Percentiles rank a stretch among this genome's conserved stretches.
Evolutionary conservation across 2,113 vertebrate genomes (phyloP).

Genomic region (Sphaerodactylus townsendi): DNA sequence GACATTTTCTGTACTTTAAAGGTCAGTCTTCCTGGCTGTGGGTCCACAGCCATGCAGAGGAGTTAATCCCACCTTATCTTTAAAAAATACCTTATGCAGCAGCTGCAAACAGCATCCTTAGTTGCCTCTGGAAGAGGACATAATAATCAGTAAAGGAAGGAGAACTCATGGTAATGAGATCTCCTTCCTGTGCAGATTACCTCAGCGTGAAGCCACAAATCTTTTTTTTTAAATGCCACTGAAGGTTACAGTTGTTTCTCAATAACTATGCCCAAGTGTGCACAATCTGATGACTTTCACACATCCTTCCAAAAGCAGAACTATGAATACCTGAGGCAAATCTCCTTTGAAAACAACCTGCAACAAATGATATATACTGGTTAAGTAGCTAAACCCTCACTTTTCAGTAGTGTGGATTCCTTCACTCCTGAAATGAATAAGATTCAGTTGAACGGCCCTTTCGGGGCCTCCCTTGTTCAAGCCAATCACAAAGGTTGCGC

Average conservation of each 20-base stretch:
- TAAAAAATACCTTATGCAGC: slow-evolving; percentile 49
- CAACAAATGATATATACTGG: not conserved
- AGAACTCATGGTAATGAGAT: slow-evolving; percentile 47
- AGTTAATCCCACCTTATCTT: slow-evolving; percentile 36
- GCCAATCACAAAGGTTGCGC: not conserved
- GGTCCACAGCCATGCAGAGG: slow-evolving; percentile 17
- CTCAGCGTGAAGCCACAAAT: slow-evolving; percentile 40
- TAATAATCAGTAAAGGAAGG: slow-evolving; percentile 51
- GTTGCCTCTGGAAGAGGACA: slow-evolving; percentile 47
- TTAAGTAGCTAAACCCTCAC: not conserved
- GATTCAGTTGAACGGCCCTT: not conserved
- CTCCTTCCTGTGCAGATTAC: slow-evolving; percentile 53
- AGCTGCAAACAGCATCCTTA: slow-evolving; percentile 30
- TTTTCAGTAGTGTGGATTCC: not conserved
- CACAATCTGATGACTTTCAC: slow-evolving; percentile 34
- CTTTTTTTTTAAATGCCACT: slow-evolving; percentile 29
- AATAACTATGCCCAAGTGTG: slow-evolving; percentile 37
- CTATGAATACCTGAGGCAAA: slow-evolving; percentile 12
- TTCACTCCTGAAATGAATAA: not conserved
- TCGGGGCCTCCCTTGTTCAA: not conserved
- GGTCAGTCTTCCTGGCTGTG: not conserved
- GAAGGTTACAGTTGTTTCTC: slow-evolving; percentile 45
- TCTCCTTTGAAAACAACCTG: not conserved
- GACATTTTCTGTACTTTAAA: slow-evolving; percentile 29
- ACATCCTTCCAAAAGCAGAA: slow-evolving; percentile 41